Evolutionary conservation across 1,140 invertebrate genomes (phyloP).

Genomic region (Drosophila suzukii): DNA sequence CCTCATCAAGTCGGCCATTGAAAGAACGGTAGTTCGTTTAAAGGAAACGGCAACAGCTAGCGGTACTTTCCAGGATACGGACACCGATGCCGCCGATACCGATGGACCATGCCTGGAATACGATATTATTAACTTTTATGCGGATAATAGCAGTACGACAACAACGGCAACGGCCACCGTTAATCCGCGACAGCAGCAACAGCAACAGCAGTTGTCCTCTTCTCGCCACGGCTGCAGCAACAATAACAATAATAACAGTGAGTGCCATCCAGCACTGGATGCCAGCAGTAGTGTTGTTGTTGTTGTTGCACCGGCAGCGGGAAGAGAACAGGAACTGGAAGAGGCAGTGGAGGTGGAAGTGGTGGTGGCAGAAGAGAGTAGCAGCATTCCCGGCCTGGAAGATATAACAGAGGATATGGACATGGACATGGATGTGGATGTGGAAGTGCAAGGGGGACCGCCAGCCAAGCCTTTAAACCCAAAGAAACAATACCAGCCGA

Average conservation of each 20-base stretch:
- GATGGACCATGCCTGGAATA: constrained; percentile 51
- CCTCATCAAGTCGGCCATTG: constrained; percentile 50
- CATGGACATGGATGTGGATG: background rate
- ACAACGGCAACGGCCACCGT: constrained; percentile 15
- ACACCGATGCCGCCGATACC: constrained; percentile 9
- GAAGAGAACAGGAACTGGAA: background rate
- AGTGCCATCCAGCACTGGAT: constrained; percentile 40
- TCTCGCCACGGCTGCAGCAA: constrained; percentile 41
- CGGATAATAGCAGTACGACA: constrained; percentile 19
- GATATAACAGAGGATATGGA: background rate
- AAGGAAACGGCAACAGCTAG: constrained; percentile 9
- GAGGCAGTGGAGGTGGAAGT: background rate
- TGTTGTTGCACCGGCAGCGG: constrained; percentile 43
- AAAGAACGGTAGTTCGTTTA: constrained; percentile 40
- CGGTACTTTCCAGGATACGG: constrained; percentile 9
- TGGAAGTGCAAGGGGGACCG: constrained; percentile 1
- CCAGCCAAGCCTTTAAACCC: constrained; percentile 24
- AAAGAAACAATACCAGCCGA: constrained; percentile 16
- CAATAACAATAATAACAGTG: constrained; percentile 36
- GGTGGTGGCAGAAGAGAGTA: background rate
- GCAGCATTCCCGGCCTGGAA: background rate
- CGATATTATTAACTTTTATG: constrained; percentile 70
- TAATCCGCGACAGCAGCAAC: constrained; percentile 24
- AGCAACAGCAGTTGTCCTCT: background rate
- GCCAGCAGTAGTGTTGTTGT: constrained; percentile 25